phyloP scores from a whole-genome alignment of 1,140 invertebrate species.

The Hesperophylax magnus region DNA sequence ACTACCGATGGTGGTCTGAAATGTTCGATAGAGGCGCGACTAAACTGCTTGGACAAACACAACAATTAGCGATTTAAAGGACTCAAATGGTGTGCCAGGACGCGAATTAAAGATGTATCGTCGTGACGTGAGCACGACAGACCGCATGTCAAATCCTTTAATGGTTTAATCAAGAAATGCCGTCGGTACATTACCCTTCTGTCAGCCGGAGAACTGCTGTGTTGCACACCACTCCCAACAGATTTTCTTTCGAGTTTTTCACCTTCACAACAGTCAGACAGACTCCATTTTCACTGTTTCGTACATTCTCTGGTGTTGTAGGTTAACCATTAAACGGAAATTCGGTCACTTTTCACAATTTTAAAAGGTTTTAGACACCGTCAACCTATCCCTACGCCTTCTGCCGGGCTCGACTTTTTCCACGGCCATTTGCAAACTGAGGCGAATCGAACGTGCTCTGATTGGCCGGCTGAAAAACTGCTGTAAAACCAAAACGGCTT shows the following conservation, averaged over 20 bases:
- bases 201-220: constrained; percentile 65
- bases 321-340: constrained; percentile 66
- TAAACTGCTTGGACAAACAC: not conserved
- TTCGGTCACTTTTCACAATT: constrained; percentile 64
- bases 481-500: constrained; percentile 16
- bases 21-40: constrained; percentile 38
- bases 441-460: constrained; percentile 66
- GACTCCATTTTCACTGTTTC: constrained; percentile 70
- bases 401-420: constrained; percentile 65
- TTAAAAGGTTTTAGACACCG: constrained; percentile 64
- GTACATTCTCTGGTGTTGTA: constrained; percentile 68
- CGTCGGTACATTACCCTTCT: constrained; percentile 66
- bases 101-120: constrained; percentile 43
- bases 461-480: constrained; percentile 64
- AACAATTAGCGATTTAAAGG: not conserved
- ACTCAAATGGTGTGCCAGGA: not conserved
- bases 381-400: constrained; percentile 68
- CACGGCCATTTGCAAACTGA: constrained; percentile 72
- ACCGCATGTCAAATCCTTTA: constrained; percentile 54
- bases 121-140: constrained; percentile 51
- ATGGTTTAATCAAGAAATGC: constrained; percentile 25
- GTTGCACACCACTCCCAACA: constrained; percentile 66
- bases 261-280: constrained; percentile 69
- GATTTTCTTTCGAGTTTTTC: constrained; percentile 61
- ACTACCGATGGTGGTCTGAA: constrained; percentile 36